Evolutionary conservation across 2,113 vertebrate genomes (phyloP), one percentile per base, ranked within the genome.

Genomic region (Rafetus swinhoei): DNA sequence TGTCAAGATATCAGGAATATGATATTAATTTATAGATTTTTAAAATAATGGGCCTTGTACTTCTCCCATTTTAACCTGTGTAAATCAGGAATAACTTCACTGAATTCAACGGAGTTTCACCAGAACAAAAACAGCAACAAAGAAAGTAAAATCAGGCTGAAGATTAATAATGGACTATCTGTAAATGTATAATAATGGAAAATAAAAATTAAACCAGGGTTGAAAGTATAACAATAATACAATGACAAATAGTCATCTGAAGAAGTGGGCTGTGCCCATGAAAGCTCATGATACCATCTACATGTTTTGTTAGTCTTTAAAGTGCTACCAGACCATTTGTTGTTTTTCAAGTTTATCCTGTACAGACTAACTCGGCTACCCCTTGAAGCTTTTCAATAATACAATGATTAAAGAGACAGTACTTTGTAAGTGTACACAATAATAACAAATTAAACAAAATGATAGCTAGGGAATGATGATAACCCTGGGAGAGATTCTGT

Each of bases 181-280:
- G 11, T 8, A 54, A 84, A 92, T 81, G 77, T 84, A 94, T 55
- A 81, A 18, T 18, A 57, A 24, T 27, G 62, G 62, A 90, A 77
- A 96, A 94, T n/a, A 39, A 86, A 94, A 91, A 88, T 55, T 55
- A 84, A 79, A 56, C 13, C 50, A 45, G 29, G 54, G 39, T 57
- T 79, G 57, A 79, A 87, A 79, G 32, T 54, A n/a, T 56, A 60
- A n/a, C 14, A 35, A 53, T 29, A 79, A 16, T 27, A 45, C 45
- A 45, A 45, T 45, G 45, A 45, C 45, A 45, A 45, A 45, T 45
- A 45, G 45, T 45, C 45, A 45, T 45, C 45, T 45, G 45, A 45
- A 45, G 45, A 45, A 45, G 45, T 45, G 45, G 45, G 5, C 45
- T 45, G 45, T 45, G 45, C 45, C 45, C 45, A 45, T 45, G 45